Evolutionary conservation across 2,888 invertebrate genomes (phyloP).

Genomic region (Crioceris asparagi): DNA sequence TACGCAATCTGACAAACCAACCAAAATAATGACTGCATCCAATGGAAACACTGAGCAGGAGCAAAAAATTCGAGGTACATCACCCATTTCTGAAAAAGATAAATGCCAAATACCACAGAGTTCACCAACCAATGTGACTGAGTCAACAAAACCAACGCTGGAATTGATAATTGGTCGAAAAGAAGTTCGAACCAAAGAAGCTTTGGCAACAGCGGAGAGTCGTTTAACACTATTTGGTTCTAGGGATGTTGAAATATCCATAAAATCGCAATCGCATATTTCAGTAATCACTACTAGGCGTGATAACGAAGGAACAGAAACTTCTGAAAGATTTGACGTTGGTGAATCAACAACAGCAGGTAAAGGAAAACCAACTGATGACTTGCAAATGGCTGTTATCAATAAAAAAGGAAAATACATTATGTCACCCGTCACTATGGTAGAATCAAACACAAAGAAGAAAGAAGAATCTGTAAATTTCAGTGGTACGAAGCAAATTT

Average conservation of each 20-base stretch:
- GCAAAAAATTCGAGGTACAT: conserved; percentile 34
- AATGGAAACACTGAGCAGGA: conserved; percentile 11
- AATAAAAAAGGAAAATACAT: conserved; percentile 33
- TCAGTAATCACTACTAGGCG: conserved; percentile 38
- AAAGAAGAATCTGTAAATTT: conserved; percentile 43
- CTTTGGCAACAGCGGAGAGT: conserved; percentile 43
- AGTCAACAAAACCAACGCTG: conserved; percentile 32
- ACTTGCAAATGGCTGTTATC: conserved; percentile 18
- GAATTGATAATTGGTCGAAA: conserved; percentile 44
- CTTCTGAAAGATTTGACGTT: conserved; percentile 40
- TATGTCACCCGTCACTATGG: conserved; percentile 30
- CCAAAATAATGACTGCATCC: neutral
- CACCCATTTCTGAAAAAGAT: conserved; percentile 34
- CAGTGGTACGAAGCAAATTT: conserved; percentile 42
- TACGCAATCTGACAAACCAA: neutral
- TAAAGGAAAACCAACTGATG: conserved; percentile 29
- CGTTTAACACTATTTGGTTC: conserved; percentile 42
- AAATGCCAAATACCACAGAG: conserved; percentile 27
- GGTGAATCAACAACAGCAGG: conserved; percentile 38
- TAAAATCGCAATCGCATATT: conserved; percentile 44
- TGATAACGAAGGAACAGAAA: conserved; percentile 38
- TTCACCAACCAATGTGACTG: conserved; percentile 17
- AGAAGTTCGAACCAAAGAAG: conserved; percentile 42
- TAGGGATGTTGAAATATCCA: conserved; percentile 45
- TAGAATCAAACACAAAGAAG: conserved; percentile 31